Conservation (phyloP, 2,113 vertebrate species). For the Ammodramus savannarum region DNA sequence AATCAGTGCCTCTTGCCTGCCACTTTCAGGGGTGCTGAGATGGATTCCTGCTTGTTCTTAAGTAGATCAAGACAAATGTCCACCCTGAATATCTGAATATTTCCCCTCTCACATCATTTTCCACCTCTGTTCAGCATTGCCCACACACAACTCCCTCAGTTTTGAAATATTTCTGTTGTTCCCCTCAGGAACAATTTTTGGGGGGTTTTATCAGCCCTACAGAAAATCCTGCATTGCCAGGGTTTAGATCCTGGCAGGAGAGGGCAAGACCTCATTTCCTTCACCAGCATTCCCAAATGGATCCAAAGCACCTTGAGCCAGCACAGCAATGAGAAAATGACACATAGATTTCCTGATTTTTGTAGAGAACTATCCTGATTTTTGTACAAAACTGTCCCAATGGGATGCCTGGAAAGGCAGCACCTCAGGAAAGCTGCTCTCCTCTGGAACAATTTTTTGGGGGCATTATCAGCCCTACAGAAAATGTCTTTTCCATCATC, state of each 20-base stretch:
- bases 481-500: not conserved
- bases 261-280: too few species aligned
- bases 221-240: not conserved
- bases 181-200: not conserved
- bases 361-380: too few species aligned
- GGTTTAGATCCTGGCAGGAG: not conserved
- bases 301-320: too few species aligned
- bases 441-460: not conserved
- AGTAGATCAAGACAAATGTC: not conserved
- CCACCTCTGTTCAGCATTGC: not conserved
- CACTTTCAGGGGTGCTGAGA: not conserved
- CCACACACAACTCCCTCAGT: not conserved
- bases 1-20: not conserved
- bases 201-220: not conserved
- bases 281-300: too few species aligned
- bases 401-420: not conserved
- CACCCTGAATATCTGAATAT: not conserved
- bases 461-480: not conserved
- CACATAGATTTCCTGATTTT: too few species aligned
- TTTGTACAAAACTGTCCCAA: too few species aligned
- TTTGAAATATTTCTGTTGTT: not conserved
- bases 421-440: not conserved
- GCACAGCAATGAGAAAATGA: too few species aligned
- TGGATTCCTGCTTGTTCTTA: not conserved
- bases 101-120: not conserved